Percentiles rank a stretch among this genome's conserved stretches.
Evolutionary conservation across 2,113 vertebrate species (phyloP).

Genomic region (Ovibos moschatus): DNA sequence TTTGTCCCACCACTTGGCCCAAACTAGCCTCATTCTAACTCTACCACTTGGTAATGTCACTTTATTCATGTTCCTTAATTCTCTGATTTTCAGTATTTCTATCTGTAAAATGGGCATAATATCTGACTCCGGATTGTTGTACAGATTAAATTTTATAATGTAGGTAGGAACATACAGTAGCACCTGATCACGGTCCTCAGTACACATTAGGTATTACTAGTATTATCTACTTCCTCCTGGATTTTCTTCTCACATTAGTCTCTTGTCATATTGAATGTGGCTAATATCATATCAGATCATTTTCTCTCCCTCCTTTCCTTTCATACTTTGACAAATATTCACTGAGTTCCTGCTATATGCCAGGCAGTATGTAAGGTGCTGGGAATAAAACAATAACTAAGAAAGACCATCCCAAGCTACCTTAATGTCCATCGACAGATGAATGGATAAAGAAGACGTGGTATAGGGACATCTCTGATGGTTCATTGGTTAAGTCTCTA

Average conservation of each 20-base stretch:
- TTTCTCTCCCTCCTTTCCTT: not conserved
- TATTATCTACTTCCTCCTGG: not conserved
- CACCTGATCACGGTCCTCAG: not conserved
- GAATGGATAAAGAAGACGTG: not conserved
- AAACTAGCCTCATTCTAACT: not conserved
- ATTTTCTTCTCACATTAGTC: not conserved
- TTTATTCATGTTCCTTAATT: not conserved
- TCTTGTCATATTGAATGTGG: not conserved
- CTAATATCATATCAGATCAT: not conserved
- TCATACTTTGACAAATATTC: not conserved
- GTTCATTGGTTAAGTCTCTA: not conserved
- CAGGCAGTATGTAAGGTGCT: not conserved
- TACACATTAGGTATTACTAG: not conserved
- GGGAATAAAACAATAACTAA: not conserved
- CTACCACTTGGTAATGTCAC: not conserved
- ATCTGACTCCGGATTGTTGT: not conserved
- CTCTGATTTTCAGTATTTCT: not conserved
- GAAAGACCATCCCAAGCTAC: not conserved
- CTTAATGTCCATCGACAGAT: not conserved
- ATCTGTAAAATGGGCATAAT: not conserved
- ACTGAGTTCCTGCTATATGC: not conserved
- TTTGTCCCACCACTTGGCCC: not conserved
- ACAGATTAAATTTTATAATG: not conserved
- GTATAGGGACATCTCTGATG: not conserved
- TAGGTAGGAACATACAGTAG: not conserved